Conservation (phyloP, 2,797 vertebrate genomes). For the Loris lydekkerianus region DNA sequence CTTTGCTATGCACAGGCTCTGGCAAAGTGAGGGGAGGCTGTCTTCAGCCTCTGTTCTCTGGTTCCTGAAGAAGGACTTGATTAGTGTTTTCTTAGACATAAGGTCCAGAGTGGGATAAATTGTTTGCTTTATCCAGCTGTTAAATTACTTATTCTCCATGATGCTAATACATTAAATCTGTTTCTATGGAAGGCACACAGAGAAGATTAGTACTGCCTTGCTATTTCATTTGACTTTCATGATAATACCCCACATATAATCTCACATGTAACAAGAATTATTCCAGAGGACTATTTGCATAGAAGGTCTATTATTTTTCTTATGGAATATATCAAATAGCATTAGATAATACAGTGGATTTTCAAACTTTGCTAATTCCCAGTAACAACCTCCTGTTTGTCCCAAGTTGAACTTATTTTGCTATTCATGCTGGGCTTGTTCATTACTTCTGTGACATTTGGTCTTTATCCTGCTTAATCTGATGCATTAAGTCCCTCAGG, state of each 20-base stretch:
- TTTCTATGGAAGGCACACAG: neutral
- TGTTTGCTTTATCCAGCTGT: neutral
- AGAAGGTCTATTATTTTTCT: neutral
- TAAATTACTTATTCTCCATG: neutral
- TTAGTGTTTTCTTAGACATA: neutral
- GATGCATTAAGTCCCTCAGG: neutral
- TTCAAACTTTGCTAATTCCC: slow-evolving; percentile 47
- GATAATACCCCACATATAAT: neutral
- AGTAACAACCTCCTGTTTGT: neutral
- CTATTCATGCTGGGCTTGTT: slow-evolving; percentile 4
- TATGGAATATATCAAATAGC: neutral
- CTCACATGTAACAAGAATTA: slow-evolving; percentile 36
- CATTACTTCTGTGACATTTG: slow-evolving; percentile 8
- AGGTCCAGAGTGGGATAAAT: neutral
- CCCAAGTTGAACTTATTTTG: neutral
- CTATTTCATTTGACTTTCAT: slow-evolving; percentile 62
- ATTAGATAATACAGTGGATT: neutral
- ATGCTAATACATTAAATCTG: neutral
- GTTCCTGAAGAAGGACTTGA: slow-evolving; percentile 16
- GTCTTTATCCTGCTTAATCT: slow-evolving; percentile 20
- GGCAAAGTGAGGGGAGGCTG: neutral
- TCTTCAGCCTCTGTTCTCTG: neutral
- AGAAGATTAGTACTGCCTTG: slow-evolving; percentile 18
- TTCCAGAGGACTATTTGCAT: slow-evolving; percentile 35
- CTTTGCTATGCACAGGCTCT: neutral